Evolutionary conservation across 23 tunicate species (phyloP), one percentile per base, ranked within the genome.

Genomic region (Phallusia fumigata): DNA sequence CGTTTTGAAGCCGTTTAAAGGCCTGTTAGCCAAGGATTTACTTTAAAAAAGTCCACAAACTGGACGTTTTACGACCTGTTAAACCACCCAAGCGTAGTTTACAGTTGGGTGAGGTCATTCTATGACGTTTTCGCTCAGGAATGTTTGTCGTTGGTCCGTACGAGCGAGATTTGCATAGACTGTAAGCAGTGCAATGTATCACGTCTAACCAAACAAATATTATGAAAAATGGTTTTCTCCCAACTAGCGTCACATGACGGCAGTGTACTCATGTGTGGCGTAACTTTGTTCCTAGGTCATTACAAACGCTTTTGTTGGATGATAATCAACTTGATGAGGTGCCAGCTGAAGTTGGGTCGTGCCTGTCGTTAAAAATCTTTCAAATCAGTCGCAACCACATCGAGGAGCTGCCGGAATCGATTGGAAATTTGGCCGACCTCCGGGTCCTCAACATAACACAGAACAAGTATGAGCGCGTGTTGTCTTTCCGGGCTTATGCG

Each of bases 381-480:
- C 98, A 94, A 73, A 30, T 94, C 26, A 94, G 98, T 74, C 65
- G 94, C 65, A 94, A 94, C 75, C 65, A 75, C 30, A 79, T 94
- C 65, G 65, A 79, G 22, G 76, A 53, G 31, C 32, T 94, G 30
- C 98, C 98, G 16, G 85, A 83, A 19, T 83, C 93, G 33, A 82
- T 94, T 30, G 98, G 98, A 22, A 87, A 94, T 35, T 87, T 94
- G 52, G 30, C 85, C 49, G 76, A 94, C n/a, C 79, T 94, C 44
- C 64, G 88, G 74, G 98, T 94, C 40, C 79, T 94, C 78, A 94
- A 94, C 83, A 73, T 94, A 72, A 89, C 90, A 26, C 85, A 92
- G 51, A 94, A 94, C 73, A 76, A 82, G 98, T 89, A 76, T 35
- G 86, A 79, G n/a, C 47, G 47, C 47, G 47, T 40, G 47, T 10